Evolutionary conservation across 2,888 invertebrate species (phyloP).

Genomic region (Melipona bicolor): DNA sequence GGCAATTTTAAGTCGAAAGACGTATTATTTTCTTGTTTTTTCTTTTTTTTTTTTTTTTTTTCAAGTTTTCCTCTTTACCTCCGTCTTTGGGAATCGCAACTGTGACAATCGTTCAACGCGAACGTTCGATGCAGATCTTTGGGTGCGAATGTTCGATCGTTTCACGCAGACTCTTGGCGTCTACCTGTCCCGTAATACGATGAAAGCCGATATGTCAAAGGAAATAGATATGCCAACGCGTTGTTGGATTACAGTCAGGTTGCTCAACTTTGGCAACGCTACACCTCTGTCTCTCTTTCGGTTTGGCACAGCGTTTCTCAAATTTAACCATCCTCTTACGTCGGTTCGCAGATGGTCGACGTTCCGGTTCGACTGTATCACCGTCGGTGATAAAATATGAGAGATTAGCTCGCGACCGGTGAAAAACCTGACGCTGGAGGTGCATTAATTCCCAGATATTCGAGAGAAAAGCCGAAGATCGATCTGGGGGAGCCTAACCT

Average conservation of each 20-base stretch:
- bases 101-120: too few relatives aligned
- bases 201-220: constrained; percentile 45
- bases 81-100: neutral
- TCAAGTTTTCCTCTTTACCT: too few relatives aligned
- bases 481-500: neutral
- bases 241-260: constrained; percentile 20
- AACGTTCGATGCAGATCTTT: neutral
- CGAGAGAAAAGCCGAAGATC: neutral
- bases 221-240: constrained; percentile 46
- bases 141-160: neutral
- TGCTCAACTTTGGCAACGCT: constrained; percentile 12
- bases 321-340: neutral
- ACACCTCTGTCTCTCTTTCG: neutral
- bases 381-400: neutral
- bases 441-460: neutral
- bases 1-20: neutral
- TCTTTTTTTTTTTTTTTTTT: neutral
- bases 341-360: neutral
- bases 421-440: too few relatives aligned
- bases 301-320: constrained; percentile 2
- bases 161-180: constrained; percentile 5
- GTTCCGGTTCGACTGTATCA: neutral
- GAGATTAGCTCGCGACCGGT: neutral
- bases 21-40: too few relatives aligned
- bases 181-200: constrained; percentile 20